Evolutionary conservation across 2,113 vertebrate genomes (phyloP), one percentile per base, ranked within the genome.

Genomic region (Albula goreensis): DNA sequence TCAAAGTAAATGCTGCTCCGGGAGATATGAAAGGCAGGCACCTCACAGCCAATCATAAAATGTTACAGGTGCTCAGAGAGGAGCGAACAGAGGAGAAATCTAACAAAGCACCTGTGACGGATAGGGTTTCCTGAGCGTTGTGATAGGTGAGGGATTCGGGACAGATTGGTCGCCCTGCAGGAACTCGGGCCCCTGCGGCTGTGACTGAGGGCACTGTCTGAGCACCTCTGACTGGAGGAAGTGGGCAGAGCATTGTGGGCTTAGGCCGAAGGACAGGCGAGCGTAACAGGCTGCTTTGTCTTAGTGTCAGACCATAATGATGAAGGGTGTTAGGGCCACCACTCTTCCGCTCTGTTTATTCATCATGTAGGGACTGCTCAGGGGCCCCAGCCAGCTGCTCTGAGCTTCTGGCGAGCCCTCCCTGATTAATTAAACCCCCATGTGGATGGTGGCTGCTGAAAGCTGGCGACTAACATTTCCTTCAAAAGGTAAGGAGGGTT

Each of bases 241-340:
- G 15, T 13, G 56, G 81, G 49, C 17, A 51, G 22, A 17, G 10
- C 85, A 19, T 50, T 10, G 25, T 8, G 25, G 85, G 12, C n/a
- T 11, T 53, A 17, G 83, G 5, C 7, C 52, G 51, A 79, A 7
- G 12, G 48, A n/a, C 77, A 50, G 56, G 78, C 11, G 57, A 12
- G 57, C 57, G 11, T 86, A 86, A 74, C 50, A 9, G n/a, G 25
- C 80, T 5, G 31, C 25, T 85, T 49, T 81, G 84, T 66, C 56
- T 31, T 5, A 78, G 78, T 48, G 78, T 22, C 85, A 85, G 85
- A 15, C 78, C 11, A 78, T 49, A 56, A 82, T 82, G 50, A 80
- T 9, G 50, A 11, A 79, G 56, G 74, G 78, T 41, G 49, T 41
- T 41, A 48, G 13, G n/a, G 50, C 17, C 5, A 77, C 50, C 13